Evolutionary conservation across 2,888 invertebrate species (phyloP), one percentile per base, ranked within the genome.

Genomic region (Drosophila prostipennis): DNA sequence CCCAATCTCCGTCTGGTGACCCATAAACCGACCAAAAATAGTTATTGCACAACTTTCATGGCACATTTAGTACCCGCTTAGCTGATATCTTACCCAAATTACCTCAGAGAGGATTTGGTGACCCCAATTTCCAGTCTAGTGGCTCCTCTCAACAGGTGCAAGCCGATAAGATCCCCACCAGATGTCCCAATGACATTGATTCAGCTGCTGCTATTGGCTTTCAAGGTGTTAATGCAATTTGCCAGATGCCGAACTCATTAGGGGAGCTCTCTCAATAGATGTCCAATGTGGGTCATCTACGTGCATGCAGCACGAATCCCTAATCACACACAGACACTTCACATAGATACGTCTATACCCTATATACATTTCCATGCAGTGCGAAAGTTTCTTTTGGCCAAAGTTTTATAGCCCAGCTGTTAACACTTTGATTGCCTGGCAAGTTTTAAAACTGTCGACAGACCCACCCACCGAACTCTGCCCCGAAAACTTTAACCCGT

Each of bases 391-490:
- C 53, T 60, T 72, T 65, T 54, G 54, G 52, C 51, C 57, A 85
- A 80, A 83, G 81, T 82, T 86, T 86, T 76, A 79, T 74, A 61
- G 77, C 74, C 67, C 43, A 70, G 71, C 87, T 86, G 87, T 84
- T 82, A 82, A 86, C 87, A 82, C 84, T 74, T 79, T 84, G 82
- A 84, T 84, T 82, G 87, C 79, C 55, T 67, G 74, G 53, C 71
- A 84, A 76, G 76, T 82, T 74, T 73, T 69, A 60, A 54, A 78
- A 75, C 71, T 69, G 48, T 49, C 61, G 76, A 74, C 59, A 56
- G 37, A 42, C 72, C 42, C 23, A 46, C 48, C 8, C 3, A 34
- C 32, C 34, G 29, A 29, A 7, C 29, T 29, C 72, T 45, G 51
- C 76, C 56, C 64, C 13, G 32, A 48, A 56, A 71, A 46, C 63